Percentiles rank a stretch among this genome's conserved stretches.
Evolutionary conservation across 2,797 vertebrate species (phyloP).

Genomic region (Lepilemur septentrionalis): DNA sequence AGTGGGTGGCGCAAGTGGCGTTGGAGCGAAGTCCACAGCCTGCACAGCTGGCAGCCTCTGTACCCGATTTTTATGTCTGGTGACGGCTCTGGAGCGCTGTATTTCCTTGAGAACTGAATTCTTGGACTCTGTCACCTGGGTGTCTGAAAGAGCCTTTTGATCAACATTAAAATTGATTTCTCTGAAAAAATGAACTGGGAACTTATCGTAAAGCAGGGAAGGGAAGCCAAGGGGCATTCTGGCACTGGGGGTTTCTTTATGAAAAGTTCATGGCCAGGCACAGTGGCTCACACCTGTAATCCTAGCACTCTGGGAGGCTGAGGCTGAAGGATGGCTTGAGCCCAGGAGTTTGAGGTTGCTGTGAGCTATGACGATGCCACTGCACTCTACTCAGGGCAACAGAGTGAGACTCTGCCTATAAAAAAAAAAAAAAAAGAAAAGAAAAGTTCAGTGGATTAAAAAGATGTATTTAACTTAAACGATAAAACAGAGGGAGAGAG

Average conservation of each 20-base stretch:
- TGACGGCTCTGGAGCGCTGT: neutral
- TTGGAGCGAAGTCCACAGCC: neutral
- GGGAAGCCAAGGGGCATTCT: neutral
- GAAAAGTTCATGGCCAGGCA: slow-evolving; percentile 32
- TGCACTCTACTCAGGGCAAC: neutral
- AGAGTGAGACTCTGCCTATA: neutral
- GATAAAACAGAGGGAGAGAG: too few relatives aligned
- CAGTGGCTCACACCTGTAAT: too few relatives aligned
- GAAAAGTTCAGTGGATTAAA: slow-evolving; percentile 45
- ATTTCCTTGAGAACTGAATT: neutral
- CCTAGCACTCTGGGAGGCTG: too few relatives aligned
- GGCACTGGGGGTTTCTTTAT: neutral
- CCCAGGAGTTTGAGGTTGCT: neutral
- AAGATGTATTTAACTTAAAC: neutral
- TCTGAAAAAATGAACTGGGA: neutral
- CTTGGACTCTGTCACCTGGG: neutral
- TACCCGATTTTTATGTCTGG: neutral
- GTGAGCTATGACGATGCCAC: neutral
- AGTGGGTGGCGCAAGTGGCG: neutral
- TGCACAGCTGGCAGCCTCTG: neutral
- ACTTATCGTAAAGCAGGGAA: neutral
- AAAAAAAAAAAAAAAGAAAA: neutral
- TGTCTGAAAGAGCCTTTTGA: slow-evolving; percentile 31
- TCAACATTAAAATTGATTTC: slow-evolving; percentile 40
- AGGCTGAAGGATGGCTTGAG: neutral